Evolutionary conservation across 2,113 vertebrate species (phyloP), one percentile per base, ranked within the genome.

Genomic region (Lichenostomus cassidix): DNA sequence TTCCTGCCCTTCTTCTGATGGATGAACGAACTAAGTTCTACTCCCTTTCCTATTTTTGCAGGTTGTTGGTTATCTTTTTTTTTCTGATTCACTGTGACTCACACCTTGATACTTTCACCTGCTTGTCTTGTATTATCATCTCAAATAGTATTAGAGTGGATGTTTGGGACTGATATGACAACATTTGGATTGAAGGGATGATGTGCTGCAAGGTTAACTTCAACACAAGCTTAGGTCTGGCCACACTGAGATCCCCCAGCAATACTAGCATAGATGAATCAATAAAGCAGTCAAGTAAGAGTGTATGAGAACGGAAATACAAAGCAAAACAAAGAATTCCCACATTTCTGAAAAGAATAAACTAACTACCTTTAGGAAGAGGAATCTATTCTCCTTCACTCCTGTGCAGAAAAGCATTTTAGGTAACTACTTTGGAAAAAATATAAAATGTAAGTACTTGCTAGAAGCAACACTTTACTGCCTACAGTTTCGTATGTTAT

Each of bases 221-320:
- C 56, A 89, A 84, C 41, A 28, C 11, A 84, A 71, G 22, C 24
- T 80, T 62, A 29, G 8, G n/a, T 73, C 62, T 83, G 49, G 12
- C 22, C 58, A 41, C 0, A 1, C 37, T 75, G 29, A 15, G 20
- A 75, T 71, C 16, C 56, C 22, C 15, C 27, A 75, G 12, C 2
- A 19, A 29, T 49, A 46, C 9, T 17, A 27, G 17, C n/a, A 78
- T 7, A 76, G 28, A 28, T 39, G 27, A 92, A 84, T 8, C 49
- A 53, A 75, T 68, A 68, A 84, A 65, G 22, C 8, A 62, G 20
- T 53, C 58, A 58, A 28, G 18, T 42, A 59, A 46, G 8, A 47
- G 29, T 7, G 23, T 12, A n/a, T 5, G 17, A 7, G 12, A 7
- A n/a, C 7, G 10, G 25, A 37, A 20, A 81, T 11, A 52, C 0